Base-by-base conservation (phyloP, 2,113 vertebrate species). In the Pomatostomus ruficeps region DNA sequence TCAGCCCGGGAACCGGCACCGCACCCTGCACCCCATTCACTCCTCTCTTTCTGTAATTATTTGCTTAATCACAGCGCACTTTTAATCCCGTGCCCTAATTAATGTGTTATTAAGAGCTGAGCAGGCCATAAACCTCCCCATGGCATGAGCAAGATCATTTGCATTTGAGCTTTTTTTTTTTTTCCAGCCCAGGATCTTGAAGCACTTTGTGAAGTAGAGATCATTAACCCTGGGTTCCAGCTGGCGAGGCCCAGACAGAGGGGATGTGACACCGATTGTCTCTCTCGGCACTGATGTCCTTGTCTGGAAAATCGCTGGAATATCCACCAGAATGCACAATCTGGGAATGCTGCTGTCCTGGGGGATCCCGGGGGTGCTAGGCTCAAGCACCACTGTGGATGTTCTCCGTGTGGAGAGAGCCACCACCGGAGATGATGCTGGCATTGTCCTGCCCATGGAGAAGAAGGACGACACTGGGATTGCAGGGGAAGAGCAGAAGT, bases 11-110 rank as follows among this genome's bases (percentile, higher is more conserved):
- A 90, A 33, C 67, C 59, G 3, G 82, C 78, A 4, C 19, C 68
- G 85, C 93, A 79, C 71, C 93, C 90, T 14, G 54, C 35, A 88
- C 75, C 92, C 95, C 96, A 62, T 93, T 93, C 84, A 92, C 63
- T 86, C 85, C 74, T 96, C 85, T 91, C 70, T 35, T 93, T 90
- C 90, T 88, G 88, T 85, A 96, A 94, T 97, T 95, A 94, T 96
- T 94, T 93, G 95, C 94, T 95, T 95, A 94, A 97, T 96, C 96
- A 93, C 92, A 66, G 91, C 84, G 79, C 94, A 93, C 82, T 93
- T 91, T 85, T 73, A 92, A 97, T 94, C 81, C 92, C n/a, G 67
- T 83, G 93, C 88, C 71, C 59, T 94, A 96, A 96, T 95, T 96
- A 97, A 95, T 91, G 92, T 43, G 55, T 84, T 73, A 73, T 95